Evolutionary conservation across 2,888 invertebrate species (phyloP).

Genomic region (Tridacna gigas): DNA sequence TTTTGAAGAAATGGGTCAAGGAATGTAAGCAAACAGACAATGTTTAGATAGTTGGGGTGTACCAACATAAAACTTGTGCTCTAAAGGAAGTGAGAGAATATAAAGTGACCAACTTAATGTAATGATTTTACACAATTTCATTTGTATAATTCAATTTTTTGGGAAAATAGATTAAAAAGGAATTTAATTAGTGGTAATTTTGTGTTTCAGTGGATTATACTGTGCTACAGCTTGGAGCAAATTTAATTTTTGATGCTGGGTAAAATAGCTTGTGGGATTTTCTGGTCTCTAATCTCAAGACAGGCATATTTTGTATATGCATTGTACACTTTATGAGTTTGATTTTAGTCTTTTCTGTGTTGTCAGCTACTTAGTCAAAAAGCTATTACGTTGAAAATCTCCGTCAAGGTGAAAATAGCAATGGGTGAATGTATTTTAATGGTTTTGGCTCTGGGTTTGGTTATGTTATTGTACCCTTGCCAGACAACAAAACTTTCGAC

Average conservation of each 20-base stretch:
- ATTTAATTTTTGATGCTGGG: background rate
- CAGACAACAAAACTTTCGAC: no score
- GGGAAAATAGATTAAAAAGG: background rate
- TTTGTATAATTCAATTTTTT: background rate
- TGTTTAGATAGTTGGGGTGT: slow-evolving; percentile 15
- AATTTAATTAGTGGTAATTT: background rate
- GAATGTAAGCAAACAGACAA: slow-evolving; percentile 18
- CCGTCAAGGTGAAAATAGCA: background rate
- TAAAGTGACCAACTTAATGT: background rate
- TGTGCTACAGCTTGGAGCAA: background rate
- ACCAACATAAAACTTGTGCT: slow-evolving; percentile 11
- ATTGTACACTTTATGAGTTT: no score
- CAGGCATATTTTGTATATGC: background rate
- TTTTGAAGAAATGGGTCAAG: background rate
- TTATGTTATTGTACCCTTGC: no score
- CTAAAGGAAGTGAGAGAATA: slow-evolving; percentile 5
- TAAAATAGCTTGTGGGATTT: background rate
- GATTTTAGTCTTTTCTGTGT: no score
- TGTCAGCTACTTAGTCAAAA: no score
- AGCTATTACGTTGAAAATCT: background rate
- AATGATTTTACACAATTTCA: slow-evolving; percentile 3
- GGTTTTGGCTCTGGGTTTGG: no score
- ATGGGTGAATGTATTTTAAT: no score
- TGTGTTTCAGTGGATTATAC: background rate
- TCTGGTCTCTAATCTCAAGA: background rate